These are phyloP conservation scores for Hydrochoerus hydrochaeris DNA, from an alignment of 2,113 vertebrate genomes.

Conservation along the genomic window DNA sequence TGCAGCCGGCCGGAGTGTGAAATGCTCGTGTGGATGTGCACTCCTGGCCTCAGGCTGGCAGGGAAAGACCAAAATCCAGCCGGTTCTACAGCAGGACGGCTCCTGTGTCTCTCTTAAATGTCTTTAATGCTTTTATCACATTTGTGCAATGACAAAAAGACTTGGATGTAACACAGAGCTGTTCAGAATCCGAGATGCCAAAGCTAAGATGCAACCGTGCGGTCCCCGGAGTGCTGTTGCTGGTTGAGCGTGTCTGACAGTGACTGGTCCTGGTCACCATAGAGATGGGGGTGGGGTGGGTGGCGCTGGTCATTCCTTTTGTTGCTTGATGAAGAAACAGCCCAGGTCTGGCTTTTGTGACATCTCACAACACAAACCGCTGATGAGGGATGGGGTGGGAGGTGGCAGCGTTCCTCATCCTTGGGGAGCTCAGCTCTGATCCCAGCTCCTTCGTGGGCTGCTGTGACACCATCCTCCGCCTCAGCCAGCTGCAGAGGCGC, in stretches of 20 bases:
- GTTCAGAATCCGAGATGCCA: neutral
- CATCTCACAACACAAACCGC: neutral
- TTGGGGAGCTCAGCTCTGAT: neutral
- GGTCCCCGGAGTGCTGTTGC: neutral
- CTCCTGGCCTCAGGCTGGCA: constrained; percentile 2
- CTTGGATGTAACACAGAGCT: neutral
- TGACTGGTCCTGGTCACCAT: constrained; percentile 57
- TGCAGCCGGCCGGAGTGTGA: neutral
- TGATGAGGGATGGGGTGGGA: neutral
- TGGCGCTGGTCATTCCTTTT: neutral
- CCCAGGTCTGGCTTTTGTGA: neutral
- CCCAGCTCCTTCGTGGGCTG: neutral
- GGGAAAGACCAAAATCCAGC: neutral
- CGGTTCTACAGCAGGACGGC: neutral
- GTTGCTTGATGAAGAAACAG: neutral
- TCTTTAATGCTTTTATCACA: neutral
- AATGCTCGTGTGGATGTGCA: neutral
- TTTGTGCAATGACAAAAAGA: neutral
- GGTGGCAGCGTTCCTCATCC: neutral
- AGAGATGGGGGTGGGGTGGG: constrained; percentile 5
- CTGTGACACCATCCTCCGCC: neutral
- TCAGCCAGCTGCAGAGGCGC: neutral
- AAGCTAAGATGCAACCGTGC: neutral
- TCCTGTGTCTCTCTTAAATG: constrained; percentile 33
- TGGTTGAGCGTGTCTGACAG: constrained; percentile 38